phyloP scores from a whole-genome alignment of 2,888 invertebrate species.

The Tromatobia lineatoria region DNA sequence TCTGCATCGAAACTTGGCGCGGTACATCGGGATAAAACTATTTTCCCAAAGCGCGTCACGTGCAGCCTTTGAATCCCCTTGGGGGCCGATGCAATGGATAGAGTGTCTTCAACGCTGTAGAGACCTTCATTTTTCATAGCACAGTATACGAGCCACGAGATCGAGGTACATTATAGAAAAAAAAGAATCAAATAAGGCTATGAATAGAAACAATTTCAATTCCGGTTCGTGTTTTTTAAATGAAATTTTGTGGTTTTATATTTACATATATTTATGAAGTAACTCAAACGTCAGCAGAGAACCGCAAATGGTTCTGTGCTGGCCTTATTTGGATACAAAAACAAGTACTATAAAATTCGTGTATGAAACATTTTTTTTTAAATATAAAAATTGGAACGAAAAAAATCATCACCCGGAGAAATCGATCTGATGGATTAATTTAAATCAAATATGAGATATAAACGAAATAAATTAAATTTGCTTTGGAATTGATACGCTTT shows the following conservation, averaged over 20 bases:
- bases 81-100: conserved; percentile 59
- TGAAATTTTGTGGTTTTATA: background rate
- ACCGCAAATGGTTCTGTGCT: too few relatives aligned
- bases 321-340: too few relatives aligned
- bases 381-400: background rate
- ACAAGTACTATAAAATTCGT: background rate
- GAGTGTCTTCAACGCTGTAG: conserved; percentile 68
- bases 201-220: conserved; percentile 18
- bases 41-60: conserved; percentile 51
- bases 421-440: too few relatives aligned
- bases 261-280: too few relatives aligned
- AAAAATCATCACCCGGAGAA: too few relatives aligned
- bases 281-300: too few relatives aligned
- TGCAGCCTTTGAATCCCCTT: conserved; percentile 51
- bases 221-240: background rate
- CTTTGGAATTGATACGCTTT: too few relatives aligned
- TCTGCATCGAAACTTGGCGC: conserved; percentile 46
- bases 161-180: conserved; percentile 9
- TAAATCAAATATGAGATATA: too few relatives aligned
- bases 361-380: background rate
- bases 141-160: conserved; percentile 67
- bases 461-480: too few relatives aligned
- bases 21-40: conserved; percentile 46
- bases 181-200: conserved; percentile 24
- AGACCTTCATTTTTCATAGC: conserved; percentile 74